These are phyloP conservation scores for Idaea biselata DNA, from an alignment of 2,888 invertebrate genomes.

Conservation along the genomic window DNA sequence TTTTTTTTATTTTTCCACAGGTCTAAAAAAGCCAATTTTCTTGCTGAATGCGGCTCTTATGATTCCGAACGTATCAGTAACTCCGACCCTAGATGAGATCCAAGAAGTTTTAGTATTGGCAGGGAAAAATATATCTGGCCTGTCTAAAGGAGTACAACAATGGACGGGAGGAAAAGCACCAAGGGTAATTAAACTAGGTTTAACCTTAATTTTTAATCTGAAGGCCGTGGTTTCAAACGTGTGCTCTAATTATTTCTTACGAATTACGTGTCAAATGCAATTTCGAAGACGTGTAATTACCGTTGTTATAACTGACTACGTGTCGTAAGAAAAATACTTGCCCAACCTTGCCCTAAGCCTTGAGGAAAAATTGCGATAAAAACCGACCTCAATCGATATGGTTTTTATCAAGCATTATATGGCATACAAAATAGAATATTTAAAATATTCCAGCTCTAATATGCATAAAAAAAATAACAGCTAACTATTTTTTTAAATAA, in stretches of 20 bases:
- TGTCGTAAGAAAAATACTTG: no score
- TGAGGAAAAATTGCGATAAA: no score
- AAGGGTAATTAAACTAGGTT: constrained; percentile 45
- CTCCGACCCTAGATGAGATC: constrained; percentile 94
- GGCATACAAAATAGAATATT: no score
- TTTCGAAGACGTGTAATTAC: no score
- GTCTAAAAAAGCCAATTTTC: constrained; percentile 85
- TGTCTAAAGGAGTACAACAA: constrained; percentile 94
- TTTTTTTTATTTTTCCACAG: constrained; percentile 32
- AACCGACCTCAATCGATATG: no score
- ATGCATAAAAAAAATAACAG: no score
- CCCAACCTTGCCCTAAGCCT: no score
- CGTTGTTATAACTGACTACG: no score
- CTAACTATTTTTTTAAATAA: no score
- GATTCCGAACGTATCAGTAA: constrained; percentile 93
- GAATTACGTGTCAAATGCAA: no score
- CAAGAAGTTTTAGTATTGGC: constrained; percentile 91
- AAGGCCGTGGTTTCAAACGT: neutral
- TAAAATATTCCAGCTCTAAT: no score
- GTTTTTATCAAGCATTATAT: no score
- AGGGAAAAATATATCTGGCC: constrained; percentile 91
- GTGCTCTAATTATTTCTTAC: constrained; percentile 4
- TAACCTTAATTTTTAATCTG: neutral
- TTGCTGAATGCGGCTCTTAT: constrained; percentile 89
- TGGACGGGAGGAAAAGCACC: constrained; percentile 89